phyloP scores from a whole-genome alignment of 2,888 invertebrate genomes.

The Eremobia ochroleuca region DNA sequence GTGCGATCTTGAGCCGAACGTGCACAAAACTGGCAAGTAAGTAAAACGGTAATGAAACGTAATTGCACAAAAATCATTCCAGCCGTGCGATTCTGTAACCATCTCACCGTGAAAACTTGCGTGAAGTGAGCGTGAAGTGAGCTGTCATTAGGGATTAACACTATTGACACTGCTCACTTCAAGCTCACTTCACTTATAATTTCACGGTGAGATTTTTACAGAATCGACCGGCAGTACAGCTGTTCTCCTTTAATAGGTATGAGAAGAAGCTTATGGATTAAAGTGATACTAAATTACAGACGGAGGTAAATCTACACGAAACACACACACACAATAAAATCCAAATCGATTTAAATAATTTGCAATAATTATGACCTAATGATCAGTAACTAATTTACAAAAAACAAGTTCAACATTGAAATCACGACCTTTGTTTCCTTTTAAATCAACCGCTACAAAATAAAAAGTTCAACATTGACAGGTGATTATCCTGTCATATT shows the following conservation, averaged over 20 bases:
- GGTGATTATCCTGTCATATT: conserved; percentile 58
- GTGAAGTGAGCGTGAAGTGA: too few relatives aligned
- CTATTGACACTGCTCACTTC: too few relatives aligned
- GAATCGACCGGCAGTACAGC: too few relatives aligned
- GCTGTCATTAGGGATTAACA: too few relatives aligned
- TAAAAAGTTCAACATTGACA: conserved; percentile 35
- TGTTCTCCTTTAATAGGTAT: not conserved
- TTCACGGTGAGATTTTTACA: too few relatives aligned
- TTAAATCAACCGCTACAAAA: conserved; percentile 25
- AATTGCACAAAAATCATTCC: not conserved
- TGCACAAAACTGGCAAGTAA: not conserved
- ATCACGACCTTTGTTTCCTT: conserved; percentile 29
- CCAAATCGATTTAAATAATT: conserved; percentile 2
- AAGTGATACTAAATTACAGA: not conserved
- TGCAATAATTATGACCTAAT: not conserved
- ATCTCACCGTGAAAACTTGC: too few relatives aligned
- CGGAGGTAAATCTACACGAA: not conserved
- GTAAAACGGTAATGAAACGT: not conserved
- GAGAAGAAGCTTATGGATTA: not conserved
- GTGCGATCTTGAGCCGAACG: not conserved
- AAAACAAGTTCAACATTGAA: conserved; percentile 13
- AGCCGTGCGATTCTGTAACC: too few relatives aligned
- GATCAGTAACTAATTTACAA: not conserved
- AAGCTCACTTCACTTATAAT: too few relatives aligned
- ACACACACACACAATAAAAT: not conserved